A percentile compares a stretch with the other conserved stretches of the same genome.
Conservation (phyloP, 2,888 invertebrate species). For the Unio delphinus region DNA sequence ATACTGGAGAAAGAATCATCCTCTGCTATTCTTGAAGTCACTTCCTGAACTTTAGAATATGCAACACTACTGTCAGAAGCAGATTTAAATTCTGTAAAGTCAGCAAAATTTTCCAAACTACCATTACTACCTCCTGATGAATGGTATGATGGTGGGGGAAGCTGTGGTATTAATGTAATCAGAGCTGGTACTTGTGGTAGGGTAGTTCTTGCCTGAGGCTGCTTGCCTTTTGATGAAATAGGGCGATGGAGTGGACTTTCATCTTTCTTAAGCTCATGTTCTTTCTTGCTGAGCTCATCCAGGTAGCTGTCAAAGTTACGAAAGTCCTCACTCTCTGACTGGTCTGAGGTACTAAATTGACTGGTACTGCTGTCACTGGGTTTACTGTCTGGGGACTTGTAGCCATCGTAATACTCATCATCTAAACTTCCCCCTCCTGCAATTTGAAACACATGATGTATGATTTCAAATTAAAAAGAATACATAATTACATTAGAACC, state of each 20-base stretch:
- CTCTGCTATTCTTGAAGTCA: constrained; percentile 2
- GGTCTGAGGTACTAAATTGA: constrained; percentile 61
- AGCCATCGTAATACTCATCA: constrained; percentile 61
- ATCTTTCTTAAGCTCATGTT: constrained; percentile 26
- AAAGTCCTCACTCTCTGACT: constrained; percentile 63
- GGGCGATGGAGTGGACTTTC: constrained; percentile 51
- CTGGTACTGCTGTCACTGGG: constrained; percentile 56
- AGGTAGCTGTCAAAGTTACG: constrained; percentile 60
- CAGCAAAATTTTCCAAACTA: constrained; percentile 37
- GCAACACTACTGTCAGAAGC: constrained; percentile 27
- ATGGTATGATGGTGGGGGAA: constrained; percentile 10
- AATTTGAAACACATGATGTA: too few relatives aligned
- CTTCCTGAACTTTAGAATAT: not conserved
- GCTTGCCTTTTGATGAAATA: constrained; percentile 11
- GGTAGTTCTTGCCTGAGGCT: constrained; percentile 6
- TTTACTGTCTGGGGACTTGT: constrained; percentile 53
- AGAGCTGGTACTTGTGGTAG: constrained; percentile 10
- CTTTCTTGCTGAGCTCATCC: constrained; percentile 54
- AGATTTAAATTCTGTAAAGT: constrained; percentile 60
- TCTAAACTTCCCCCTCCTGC: constrained; percentile 40
- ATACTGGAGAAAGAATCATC: constrained; percentile 1
- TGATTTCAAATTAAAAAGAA: too few relatives aligned
- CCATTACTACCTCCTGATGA: constrained; percentile 8
- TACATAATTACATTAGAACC: too few relatives aligned
- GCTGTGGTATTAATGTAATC: constrained; percentile 4